Base-by-base conservation (phyloP, 2,113 vertebrate species). In the Beaufortia kweichowensis region DNA sequence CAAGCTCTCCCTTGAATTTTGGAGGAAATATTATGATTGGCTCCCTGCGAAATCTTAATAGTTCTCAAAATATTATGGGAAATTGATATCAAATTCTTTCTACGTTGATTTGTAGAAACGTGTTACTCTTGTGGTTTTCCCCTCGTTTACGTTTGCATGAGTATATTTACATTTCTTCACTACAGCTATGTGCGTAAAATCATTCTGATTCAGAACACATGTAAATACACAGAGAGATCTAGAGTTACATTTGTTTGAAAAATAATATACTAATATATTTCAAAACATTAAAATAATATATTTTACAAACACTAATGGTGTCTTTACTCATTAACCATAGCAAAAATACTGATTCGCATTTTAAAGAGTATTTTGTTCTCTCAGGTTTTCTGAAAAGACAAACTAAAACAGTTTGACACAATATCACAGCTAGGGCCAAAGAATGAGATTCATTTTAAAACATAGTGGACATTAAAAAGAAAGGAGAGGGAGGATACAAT, bases 21-120 rank as follows among this genome's bases (percentile, higher is more conserved):
- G 26, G n/a, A 57, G 35, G 59, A 78, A 63, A 78, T 71, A 63
- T 71, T 70, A 71, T 59, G 41, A 69, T 69, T 78, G 76, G 66
- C 76, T 63, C 48, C 55, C 24, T 35, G 66, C 35, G 57, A 63
- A 24, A 35, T 60, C 57, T 53, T 63, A 78, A 70, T 63, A 63
- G 66, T 55, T 71, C 35, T 71, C 57, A 11, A 70, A 78, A 78
- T 63, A 78, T 63, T 68, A 39, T 26, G 43, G 21, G 14, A 63
- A 57, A 55, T 61, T 9, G 31, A 71, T 71, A 78, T 70, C 41
- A 35, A 66, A 46, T 33, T 74, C 62, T 60, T 73, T 74, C 48
- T 31, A 28, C 21, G 46, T 55, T 73, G 69, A 12, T 73, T 79
- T 66, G 69, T 60, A 46, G 39, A 73, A 71, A 66, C 60, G 46